Evolutionary conservation across 2,797 vertebrate species (phyloP).

Genomic region (Mormyrops boulengeri): DNA sequence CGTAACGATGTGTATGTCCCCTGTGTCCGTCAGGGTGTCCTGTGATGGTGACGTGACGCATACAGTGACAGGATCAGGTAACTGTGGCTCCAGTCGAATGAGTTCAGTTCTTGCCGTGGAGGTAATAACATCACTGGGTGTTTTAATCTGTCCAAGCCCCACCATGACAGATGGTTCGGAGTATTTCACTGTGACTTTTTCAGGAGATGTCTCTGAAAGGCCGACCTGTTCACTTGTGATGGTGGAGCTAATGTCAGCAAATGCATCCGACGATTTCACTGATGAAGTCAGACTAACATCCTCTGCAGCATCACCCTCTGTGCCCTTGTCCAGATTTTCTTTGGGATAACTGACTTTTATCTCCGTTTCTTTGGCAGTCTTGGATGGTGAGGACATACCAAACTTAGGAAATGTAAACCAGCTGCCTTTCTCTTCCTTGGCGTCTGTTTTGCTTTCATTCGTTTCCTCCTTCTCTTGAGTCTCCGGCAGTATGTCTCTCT

Average conservation of each 20-base stretch:
- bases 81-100: slow-evolving; percentile 60
- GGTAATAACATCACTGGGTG: slow-evolving; percentile 51
- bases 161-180: slow-evolving; percentile 41
- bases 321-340: slow-evolving; percentile 40
- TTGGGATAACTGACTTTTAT: slow-evolving; percentile 24
- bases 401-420: slow-evolving; percentile 82
- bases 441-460: slow-evolving; percentile 35
- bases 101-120: slow-evolving; percentile 69
- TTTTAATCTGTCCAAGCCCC: slow-evolving; percentile 30
- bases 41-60: slow-evolving; percentile 57
- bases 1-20: slow-evolving; percentile 56
- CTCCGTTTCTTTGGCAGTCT: slow-evolving; percentile 46
- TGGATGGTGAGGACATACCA: slow-evolving; percentile 70
- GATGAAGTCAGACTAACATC: slow-evolving; percentile 57
- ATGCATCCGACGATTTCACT: slow-evolving; percentile 61
- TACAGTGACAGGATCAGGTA: slow-evolving; percentile 58
- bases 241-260: slow-evolving; percentile 63
- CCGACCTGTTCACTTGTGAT: slow-evolving; percentile 54
- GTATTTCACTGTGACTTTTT: slow-evolving; percentile 64
- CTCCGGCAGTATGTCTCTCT: slow-evolving; percentile 29
- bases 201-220: slow-evolving; percentile 50
- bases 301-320: slow-evolving; percentile 37
- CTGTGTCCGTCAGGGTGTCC: slow-evolving; percentile 55
- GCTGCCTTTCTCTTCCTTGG: slow-evolving; percentile 61
- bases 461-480: slow-evolving; percentile 34